Conservation (phyloP, 92 coral and sea anemone species). For the Heliopora coerulea region DNA sequence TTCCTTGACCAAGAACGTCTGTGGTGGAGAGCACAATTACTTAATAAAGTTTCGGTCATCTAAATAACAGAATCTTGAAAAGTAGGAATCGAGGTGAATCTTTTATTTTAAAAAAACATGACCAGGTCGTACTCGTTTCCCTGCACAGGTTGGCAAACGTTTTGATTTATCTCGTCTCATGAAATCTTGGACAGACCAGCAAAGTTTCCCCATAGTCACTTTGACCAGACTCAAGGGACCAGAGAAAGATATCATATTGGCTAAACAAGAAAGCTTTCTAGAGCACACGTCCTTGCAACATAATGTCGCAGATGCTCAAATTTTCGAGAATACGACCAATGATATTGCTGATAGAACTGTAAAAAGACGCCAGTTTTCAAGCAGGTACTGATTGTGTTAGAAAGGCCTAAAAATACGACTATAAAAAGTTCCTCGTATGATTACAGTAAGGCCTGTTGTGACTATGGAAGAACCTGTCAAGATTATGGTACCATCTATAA, state of each 20-base stretch:
- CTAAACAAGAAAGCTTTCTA: constrained; percentile 36
- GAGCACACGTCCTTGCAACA: constrained; percentile 2
- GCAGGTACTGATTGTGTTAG: too few species aligned
- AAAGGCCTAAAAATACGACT: too few species aligned
- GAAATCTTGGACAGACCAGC: constrained; percentile 64
- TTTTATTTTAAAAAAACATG: too few species aligned
- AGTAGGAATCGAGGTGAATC: too few species aligned
- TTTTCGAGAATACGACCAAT: background rate
- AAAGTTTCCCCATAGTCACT: constrained; percentile 61
- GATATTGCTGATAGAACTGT: constrained; percentile 19
- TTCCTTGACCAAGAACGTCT: too few species aligned
- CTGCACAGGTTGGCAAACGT: constrained; percentile 46
- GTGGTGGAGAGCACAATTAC: too few species aligned
- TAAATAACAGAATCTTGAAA: too few species aligned
- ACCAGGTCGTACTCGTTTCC: background rate
- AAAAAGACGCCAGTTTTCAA: constrained; percentile 13
- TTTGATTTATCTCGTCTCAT: constrained; percentile 51
- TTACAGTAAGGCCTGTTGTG: too few species aligned
- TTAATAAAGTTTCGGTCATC: too few species aligned
- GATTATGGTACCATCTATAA: too few species aligned
- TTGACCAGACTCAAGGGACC: constrained; percentile 27
- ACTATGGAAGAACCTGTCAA: too few species aligned
- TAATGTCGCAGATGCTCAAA: background rate
- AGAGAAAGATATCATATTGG: constrained; percentile 32
- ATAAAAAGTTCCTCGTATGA: too few species aligned